phyloP scores from a whole-genome alignment of 2,797 vertebrate species.

The Acanthopagrus latus region DNA sequence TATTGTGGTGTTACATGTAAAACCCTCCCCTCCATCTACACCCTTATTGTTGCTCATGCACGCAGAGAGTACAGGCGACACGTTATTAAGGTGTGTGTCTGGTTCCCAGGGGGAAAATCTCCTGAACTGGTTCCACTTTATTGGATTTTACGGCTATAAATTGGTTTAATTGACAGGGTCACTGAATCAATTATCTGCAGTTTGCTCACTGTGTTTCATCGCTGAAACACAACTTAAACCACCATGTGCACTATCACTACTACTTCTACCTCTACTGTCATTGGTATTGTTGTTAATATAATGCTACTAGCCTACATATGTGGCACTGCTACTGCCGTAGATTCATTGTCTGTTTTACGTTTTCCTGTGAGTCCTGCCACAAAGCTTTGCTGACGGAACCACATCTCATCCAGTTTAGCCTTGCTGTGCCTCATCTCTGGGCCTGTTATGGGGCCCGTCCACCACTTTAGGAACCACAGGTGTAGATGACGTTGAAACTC shows the following conservation, averaged over 20 bases:
- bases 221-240: too few relatives aligned
- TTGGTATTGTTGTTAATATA: neutral
- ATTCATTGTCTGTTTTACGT: too few relatives aligned
- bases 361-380: too few relatives aligned
- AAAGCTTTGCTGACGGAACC: too few relatives aligned
- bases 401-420: too few relatives aligned
- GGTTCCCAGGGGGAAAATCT: neutral
- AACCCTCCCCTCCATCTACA: neutral
- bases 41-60: neutral
- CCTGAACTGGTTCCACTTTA: neutral
- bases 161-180: constrained; percentile 5
- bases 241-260: neutral
- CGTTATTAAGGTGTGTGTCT: neutral
- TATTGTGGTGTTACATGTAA: constrained; percentile 20
- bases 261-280: neutral
- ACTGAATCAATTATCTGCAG: neutral
- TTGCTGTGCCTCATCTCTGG: too few relatives aligned
- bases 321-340: neutral
- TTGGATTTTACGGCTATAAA: neutral
- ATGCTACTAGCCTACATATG: too few relatives aligned
- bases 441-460: too few relatives aligned
- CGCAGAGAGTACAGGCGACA: neutral
- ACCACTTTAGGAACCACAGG: too few relatives aligned
- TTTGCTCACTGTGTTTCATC: neutral
- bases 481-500: too few relatives aligned